Evolutionary conservation across 35 echinoderm and acorn worm genomes (phyloP).

Genomic region (Apostichopus japonicus): DNA sequence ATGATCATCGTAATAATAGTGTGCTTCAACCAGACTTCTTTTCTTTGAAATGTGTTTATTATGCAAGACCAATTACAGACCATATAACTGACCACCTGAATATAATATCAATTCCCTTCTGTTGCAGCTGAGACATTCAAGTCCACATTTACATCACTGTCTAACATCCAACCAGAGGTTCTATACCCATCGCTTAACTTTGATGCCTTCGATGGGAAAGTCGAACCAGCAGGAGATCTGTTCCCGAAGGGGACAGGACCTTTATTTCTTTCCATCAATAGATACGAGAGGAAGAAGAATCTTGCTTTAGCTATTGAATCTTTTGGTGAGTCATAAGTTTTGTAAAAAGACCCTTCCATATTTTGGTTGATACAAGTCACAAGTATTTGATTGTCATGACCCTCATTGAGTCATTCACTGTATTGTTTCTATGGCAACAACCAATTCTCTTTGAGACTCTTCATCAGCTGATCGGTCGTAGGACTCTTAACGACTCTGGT

Average conservation of each 20-base stretch:
- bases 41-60: too few species aligned
- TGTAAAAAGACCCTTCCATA: too few species aligned
- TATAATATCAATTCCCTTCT: neutral
- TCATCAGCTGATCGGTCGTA: neutral
- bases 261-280: slow-evolving; percentile 93
- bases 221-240: slow-evolving; percentile 73
- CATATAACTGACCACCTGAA: too few species aligned
- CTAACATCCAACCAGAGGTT: slow-evolving; percentile 77
- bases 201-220: slow-evolving; percentile 74
- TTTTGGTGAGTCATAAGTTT: slow-evolving; percentile 62
- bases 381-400: too few species aligned
- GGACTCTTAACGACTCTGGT: too few species aligned
- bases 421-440: too few species aligned
- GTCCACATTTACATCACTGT: slow-evolving; percentile 77
- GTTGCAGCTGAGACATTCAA: slow-evolving; percentile 87
- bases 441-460: neutral
- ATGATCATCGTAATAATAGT: too few species aligned
- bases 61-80: too few species aligned
- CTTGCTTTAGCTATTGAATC: slow-evolving; percentile 85
- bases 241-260: slow-evolving; percentile 56
- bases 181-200: slow-evolving; percentile 95
- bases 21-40: too few species aligned
- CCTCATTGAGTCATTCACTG: too few species aligned
- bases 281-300: slow-evolving; percentile 99
- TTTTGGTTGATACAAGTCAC: too few species aligned